A percentile compares a stretch with the other conserved stretches of the same genome.
Evolutionary conservation across 2,888 invertebrate genomes (phyloP).

Genomic region (Linnaemya tessellans): DNA sequence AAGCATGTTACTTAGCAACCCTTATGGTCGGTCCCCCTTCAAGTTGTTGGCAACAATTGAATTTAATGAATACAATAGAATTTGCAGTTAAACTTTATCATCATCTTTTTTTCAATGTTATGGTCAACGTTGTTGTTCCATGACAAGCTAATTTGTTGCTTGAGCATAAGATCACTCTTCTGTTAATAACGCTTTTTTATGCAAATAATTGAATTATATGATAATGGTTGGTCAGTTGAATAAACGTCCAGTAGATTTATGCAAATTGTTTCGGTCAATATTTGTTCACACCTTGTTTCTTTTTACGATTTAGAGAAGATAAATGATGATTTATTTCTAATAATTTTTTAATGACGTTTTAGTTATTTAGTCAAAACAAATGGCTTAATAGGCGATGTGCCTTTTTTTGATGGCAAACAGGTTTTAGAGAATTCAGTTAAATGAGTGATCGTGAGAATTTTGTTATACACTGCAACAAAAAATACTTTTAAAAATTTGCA

Average conservation of each 20-base stretch:
- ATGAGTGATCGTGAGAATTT: slow-evolving; percentile 16
- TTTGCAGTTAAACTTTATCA: slow-evolving; percentile 6
- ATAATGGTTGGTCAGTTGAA: slow-evolving; percentile 21
- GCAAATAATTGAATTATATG: slow-evolving; percentile 37
- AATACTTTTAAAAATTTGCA: background rate
- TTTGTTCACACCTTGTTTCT: slow-evolving; percentile 64
- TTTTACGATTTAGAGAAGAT: background rate
- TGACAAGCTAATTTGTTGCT: slow-evolving; percentile 50
- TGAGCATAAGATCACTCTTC: background rate
- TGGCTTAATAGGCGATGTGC: background rate
- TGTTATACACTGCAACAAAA: background rate
- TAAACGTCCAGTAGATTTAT: slow-evolving; percentile 38
- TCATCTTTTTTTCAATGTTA: slow-evolving; percentile 29
- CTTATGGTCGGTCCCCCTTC: slow-evolving; percentile 39
- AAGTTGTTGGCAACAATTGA: slow-evolving; percentile 25
- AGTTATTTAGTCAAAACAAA: background rate
- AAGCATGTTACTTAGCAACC: slow-evolving; percentile 53
- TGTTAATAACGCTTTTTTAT: background rate
- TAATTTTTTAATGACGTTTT: slow-evolving; percentile 29
- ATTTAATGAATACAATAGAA: background rate
- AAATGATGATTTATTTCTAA: background rate
- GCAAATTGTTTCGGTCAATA: slow-evolving; percentile 71
- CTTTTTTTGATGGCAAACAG: background rate
- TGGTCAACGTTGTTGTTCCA: slow-evolving; percentile 43
- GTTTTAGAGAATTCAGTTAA: slow-evolving; percentile 4